Percentiles rank a stretch among this genome's conserved stretches.
Conservation (phyloP, 1,140 invertebrate genomes). For the Aphelenchoides besseyi region DNA sequence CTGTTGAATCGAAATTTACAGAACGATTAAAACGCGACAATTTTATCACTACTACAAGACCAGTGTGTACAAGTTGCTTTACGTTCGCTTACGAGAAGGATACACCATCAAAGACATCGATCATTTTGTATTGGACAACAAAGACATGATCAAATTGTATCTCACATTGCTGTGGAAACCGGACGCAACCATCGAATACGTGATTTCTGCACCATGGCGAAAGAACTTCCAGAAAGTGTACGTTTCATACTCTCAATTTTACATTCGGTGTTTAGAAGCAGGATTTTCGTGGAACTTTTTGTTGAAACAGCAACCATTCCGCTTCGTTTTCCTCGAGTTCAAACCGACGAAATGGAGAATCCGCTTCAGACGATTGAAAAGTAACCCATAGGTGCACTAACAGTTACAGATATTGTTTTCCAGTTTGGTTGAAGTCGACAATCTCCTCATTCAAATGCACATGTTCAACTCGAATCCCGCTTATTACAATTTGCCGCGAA, state of each 20-base stretch:
- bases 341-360: neutral
- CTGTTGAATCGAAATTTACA: neutral
- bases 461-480: conserved; percentile 33
- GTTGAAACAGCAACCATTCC: conserved; percentile 18
- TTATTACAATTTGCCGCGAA: conserved; percentile 38
- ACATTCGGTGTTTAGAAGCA: conserved; percentile 35
- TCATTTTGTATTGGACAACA: conserved; percentile 14
- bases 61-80: conserved; percentile 71
- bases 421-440: conserved; percentile 31
- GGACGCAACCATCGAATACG: conserved; percentile 27
- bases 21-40: neutral
- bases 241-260: neutral
- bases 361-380: conserved; percentile 10
- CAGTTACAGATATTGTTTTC: neutral
- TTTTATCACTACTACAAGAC: conserved; percentile 36
- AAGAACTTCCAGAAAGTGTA: conserved; percentile 27
- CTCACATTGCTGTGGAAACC: conserved; percentile 36
- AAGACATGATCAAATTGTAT: conserved; percentile 29
- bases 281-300: conserved; percentile 35
- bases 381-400: neutral
- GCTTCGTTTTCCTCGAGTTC: neutral
- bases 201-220: conserved; percentile 36
- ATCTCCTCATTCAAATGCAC: conserved; percentile 36
- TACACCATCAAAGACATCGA: conserved; percentile 66
- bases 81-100: conserved; percentile 75